Base-by-base conservation (phyloP, 64 coral and sea anemone species). In the Montipora sp. region DNA sequence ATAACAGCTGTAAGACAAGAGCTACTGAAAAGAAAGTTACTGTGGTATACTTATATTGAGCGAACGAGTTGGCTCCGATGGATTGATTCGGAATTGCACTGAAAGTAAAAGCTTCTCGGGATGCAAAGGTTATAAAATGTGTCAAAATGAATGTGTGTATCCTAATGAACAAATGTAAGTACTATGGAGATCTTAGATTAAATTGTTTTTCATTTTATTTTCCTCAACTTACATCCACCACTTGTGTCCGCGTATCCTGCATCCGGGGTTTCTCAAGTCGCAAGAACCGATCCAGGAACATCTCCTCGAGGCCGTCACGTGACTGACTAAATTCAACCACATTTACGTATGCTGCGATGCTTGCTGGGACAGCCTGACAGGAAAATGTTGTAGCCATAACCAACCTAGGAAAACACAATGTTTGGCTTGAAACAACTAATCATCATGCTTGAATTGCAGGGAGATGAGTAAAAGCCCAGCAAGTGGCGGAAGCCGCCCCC, bases 241-340 rank as follows among this genome's bases (percentile, higher is more conserved):
- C 95, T 63, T 96, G 98, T 49, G 91, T 93, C 73, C 96, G 93
- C 0, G 94, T 90, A 2, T 98, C 96, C 75, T 98, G 96, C 91
- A 98, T 95, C 77, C 96, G 79, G 53, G 91, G 96, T 75, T 98
- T 98, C 53, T 98, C 96, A 69, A 98, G 91, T 58, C 91, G 87
- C 77, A 98, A 89, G 77, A 98, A 98, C 27, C 96, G 82, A 78
- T 98, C 96, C 51, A 98, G 69, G 43, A 98, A 95, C 91, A 98
- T 93, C 36, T 98, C 92, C 74, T 98, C 96, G 16, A 98, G 80
- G 23, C 96, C 96, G 47, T 98, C 96, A 93, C 96, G 96, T 95
- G 96, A 95, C 66, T 95, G 91, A 80, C 87, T 89, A 50, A 98
- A 95, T 50, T 98, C 96, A 4, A 98, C 92, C 8, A 98, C 91